Conservation (phyloP, 2,113 vertebrate genomes). For the Lynx canadensis region DNA sequence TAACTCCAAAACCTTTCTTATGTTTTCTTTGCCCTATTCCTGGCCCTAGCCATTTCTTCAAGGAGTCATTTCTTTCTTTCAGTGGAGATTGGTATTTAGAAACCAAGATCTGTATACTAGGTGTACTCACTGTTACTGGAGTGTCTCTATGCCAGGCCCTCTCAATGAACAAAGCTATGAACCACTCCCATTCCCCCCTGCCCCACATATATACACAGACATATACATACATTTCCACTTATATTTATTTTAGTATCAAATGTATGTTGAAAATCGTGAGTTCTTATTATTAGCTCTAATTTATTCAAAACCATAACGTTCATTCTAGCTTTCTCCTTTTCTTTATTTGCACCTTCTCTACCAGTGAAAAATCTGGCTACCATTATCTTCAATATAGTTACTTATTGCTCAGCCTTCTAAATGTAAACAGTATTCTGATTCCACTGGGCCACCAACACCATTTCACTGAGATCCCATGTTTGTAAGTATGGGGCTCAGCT, state of each 20-base stretch:
- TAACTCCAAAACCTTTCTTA: not conserved
- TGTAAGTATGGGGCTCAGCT: not conserved
- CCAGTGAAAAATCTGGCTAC: not conserved
- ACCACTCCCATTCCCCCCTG: not conserved
- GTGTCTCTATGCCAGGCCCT: not conserved
- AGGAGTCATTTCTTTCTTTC: not conserved
- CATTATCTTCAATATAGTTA: not conserved
- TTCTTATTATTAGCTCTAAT: not conserved
- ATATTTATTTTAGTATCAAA: not conserved
- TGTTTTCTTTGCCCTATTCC: not conserved
- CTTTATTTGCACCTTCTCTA: not conserved
- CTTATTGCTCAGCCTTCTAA: not conserved
- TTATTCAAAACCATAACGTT: not conserved
- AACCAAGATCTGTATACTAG: not conserved
- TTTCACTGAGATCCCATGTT: not conserved
- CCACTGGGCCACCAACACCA: not conserved
- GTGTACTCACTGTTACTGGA: not conserved
- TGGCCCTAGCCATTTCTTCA: not conserved
- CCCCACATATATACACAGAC: not conserved
- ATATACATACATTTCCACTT: not conserved
- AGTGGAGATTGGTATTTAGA: not conserved
- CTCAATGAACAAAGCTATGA: not conserved
- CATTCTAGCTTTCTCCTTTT: not conserved
- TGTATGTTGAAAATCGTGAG: not conserved
- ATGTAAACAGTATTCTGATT: not conserved